A percentile compares a stretch with the other conserved stretches of the same genome.
These are phyloP conservation scores for Diloba caeruleocephala DNA, from an alignment of 2,888 invertebrate species.

Conservation along the genomic window DNA sequence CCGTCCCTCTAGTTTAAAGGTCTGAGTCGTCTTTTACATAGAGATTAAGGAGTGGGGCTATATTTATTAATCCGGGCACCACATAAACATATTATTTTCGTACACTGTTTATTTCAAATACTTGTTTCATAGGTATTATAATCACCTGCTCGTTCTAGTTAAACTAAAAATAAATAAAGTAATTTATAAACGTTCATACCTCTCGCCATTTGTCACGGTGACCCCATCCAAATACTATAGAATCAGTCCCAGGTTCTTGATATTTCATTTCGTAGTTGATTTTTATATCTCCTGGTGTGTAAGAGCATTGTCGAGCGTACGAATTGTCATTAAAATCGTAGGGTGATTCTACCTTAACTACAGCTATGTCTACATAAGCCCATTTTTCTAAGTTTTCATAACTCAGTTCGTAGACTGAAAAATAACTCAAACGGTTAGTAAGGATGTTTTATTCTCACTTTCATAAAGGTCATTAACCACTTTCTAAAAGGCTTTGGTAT, in stretches of 20 bases:
- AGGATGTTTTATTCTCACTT: too few relatives aligned
- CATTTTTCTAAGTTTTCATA: constrained; percentile 58
- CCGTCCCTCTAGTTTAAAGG: too few relatives aligned
- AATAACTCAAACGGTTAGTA: neutral
- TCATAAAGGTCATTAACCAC: too few relatives aligned
- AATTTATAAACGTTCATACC: too few relatives aligned
- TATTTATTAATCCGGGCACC: too few relatives aligned
- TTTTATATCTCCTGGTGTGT: constrained; percentile 53
- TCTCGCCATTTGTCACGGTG: constrained; percentile 49
- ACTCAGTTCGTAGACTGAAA: constrained; percentile 62
- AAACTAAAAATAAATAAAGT: neutral
- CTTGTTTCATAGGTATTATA: too few relatives aligned
- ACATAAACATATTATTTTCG: too few relatives aligned
- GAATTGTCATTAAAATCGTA: constrained; percentile 48
- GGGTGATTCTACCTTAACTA: constrained; percentile 64
- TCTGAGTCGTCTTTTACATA: too few relatives aligned
- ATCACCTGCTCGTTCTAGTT: neutral
- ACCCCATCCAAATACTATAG: constrained; percentile 64
- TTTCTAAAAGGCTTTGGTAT: too few relatives aligned
- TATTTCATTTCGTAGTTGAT: constrained; percentile 57
- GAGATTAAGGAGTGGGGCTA: too few relatives aligned
- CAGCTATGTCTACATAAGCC: constrained; percentile 67
- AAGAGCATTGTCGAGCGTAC: constrained; percentile 55
- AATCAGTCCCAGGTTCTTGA: constrained; percentile 50
- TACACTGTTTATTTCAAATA: too few relatives aligned